phyloP scores from a whole-genome alignment of 2,113 vertebrate genomes.

The Petaurus breviceps region DNA sequence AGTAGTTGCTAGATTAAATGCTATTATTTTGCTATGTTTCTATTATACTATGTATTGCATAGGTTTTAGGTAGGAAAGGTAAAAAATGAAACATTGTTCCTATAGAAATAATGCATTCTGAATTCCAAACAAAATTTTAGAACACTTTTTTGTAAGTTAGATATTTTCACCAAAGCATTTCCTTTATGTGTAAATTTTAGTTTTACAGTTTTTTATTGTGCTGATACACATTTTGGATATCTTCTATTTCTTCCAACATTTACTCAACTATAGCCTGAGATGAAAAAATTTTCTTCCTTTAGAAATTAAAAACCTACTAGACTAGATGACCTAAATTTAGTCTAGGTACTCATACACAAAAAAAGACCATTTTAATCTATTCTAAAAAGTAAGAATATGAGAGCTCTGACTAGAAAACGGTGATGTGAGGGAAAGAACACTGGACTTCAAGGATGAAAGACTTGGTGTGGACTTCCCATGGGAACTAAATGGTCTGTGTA shows the following conservation, averaged over 20 bases:
- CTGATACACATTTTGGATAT: conserved; percentile 3
- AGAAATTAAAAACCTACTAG: conserved; percentile 20
- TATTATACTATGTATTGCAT: background rate
- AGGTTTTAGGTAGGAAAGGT: background rate
- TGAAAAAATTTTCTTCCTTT: conserved; percentile 9
- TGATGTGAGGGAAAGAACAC: background rate
- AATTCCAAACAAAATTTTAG: background rate
- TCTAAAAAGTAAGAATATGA: background rate
- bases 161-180: background rate
- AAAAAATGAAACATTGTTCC: background rate
- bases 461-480: background rate
- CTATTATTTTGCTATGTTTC: background rate
- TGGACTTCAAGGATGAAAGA: background rate
- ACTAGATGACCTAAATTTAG: background rate
- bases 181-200: background rate
- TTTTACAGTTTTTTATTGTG: background rate
- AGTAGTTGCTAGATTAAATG: background rate
- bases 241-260: background rate
- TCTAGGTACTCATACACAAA: background rate
- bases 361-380: background rate
- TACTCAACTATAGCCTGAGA: background rate
- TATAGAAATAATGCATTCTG: background rate
- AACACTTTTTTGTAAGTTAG: background rate
- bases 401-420: background rate
- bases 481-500: background rate